Base-by-base conservation (phyloP, 2,113 vertebrate species). In the Gambusia affinis region DNA sequence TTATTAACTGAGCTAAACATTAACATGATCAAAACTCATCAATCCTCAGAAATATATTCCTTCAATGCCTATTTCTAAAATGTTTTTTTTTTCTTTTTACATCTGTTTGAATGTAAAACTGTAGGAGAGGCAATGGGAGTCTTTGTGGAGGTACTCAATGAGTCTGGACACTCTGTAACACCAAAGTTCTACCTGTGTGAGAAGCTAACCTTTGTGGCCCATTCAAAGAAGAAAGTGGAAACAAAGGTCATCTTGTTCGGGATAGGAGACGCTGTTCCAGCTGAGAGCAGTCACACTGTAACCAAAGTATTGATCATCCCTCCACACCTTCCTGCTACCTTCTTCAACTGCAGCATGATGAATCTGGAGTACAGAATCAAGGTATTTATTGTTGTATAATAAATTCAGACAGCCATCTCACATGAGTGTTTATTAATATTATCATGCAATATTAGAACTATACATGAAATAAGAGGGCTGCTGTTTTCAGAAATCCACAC, bases 321-420 rank as follows among this genome's bases (percentile, higher is more conserved):
- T 29, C 67, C 67, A 4, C 79, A 87, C 24, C 84, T 90, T 5
- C 71, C 19, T 5, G 82, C 88, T 0, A 92, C 91, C 54, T 91
- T 93, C 81, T 86, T 91, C 85, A 92, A 91, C 91, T 93, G 91
- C 87, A 83, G 90, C 78, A 82, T 93, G 89, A 92, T 93, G 87
- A 93, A 85, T 42, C 85, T 92, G 0, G 91, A 93, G 83, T 89
- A 93, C 75, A 79, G 73, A 64, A 64, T 93, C 42, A 92, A 92
- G 91, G 92, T 93, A 80, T 19, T 64, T 62, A 14, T 39, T 6
- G 19, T n/a, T 35, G 24, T 12, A 6, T 4, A 57, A 33, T 39
- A 35, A 22, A n/a, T 31, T 35, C 4, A 54, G 14, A 10, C 31
- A 10, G 31, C 15, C 11, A 7, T 29, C 14, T 4, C 5, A 47